Evolutionary conservation across 2,113 vertebrate genomes (phyloP), one percentile per base, ranked within the genome.

Genomic region (Carlito syrichta): DNA sequence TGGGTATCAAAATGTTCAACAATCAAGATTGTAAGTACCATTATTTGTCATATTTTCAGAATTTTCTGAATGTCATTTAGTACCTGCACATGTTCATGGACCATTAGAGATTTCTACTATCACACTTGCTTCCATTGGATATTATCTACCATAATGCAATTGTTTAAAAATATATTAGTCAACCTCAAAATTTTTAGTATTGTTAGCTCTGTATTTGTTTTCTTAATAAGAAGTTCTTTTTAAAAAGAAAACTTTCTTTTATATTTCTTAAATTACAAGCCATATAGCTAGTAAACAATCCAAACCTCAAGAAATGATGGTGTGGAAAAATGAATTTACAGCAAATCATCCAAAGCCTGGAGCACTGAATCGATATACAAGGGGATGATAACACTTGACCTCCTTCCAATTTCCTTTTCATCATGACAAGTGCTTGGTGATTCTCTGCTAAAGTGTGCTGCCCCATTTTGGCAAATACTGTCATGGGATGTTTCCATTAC

Each of bases 401-500:
- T 92, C 58, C 27, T 92, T 95, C 85, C 66, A 94, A 9, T 94
- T 93, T 95, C 56, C 60, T 92, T 89, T 96, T 81, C 35, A 60
- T 73, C 45, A 62, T 52, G 58, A 95, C 71, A 94, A 68, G 35
- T 22, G 11, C 8, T 87, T 90, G 32, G 38, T 78, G 78, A 83
- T 86, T 83, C 69, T 90, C 81, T 90, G n/a, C 52, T 92, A 92
- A 92, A 84, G n/a, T 92, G 69, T 73, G 19, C 45, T 85, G 30
- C 96, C 71, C 38, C 50, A 86, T 76, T 63, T 71, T 92, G 74
- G 54, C 54, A 96, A 91, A 96, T 92, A 38, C 32, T 69, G 69
- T 89, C 90, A 77, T 23, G 38, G 17, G 17, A 92, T 93, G n/a
- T 96, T 97, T 94, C 32, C 76, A 92, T 97, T 79, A 84, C 85